These are phyloP conservation scores for Meiosimyza decipiens DNA, from an alignment of 2,888 invertebrate species.

Conservation along the genomic window DNA sequence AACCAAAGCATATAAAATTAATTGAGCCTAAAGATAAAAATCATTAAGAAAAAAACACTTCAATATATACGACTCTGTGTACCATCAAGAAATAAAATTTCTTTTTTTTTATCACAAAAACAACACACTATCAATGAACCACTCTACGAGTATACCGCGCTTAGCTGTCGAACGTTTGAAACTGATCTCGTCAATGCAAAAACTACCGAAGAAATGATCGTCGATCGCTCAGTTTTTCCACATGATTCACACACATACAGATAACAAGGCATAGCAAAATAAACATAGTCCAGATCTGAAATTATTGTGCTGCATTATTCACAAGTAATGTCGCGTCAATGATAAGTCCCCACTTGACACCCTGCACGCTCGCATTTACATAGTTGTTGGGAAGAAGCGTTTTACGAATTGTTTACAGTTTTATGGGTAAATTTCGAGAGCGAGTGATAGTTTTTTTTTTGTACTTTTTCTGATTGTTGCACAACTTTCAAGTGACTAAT, in stretches of 20 bases:
- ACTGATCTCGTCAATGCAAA: conserved; percentile 25
- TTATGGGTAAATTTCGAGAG: neutral
- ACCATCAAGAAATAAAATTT: too few species aligned
- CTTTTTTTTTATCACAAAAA: too few species aligned
- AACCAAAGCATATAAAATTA: neutral
- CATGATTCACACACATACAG: too few species aligned
- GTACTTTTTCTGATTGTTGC: neutral
- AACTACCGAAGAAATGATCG: neutral
- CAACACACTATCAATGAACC: neutral
- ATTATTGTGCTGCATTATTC: neutral
- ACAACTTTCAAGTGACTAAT: neutral
- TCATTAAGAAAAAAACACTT: too few species aligned
- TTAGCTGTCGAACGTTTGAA: conserved; percentile 8
- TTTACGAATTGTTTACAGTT: neutral
- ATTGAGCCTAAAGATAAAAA: conserved; percentile 19
- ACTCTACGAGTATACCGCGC: neutral
- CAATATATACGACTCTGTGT: too few species aligned
- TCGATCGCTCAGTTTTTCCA: too few species aligned
- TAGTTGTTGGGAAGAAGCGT: neutral
- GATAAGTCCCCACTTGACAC: conserved; percentile 18
- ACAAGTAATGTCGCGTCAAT: conserved; percentile 1
- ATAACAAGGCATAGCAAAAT: too few species aligned
- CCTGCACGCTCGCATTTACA: conserved; percentile 36
- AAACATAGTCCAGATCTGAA: too few species aligned
- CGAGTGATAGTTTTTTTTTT: neutral